A percentile compares a stretch with the other conserved stretches of the same genome.
phyloP scores from a whole-genome alignment of 2,113 vertebrate species.

The Lepus timidus region DNA sequence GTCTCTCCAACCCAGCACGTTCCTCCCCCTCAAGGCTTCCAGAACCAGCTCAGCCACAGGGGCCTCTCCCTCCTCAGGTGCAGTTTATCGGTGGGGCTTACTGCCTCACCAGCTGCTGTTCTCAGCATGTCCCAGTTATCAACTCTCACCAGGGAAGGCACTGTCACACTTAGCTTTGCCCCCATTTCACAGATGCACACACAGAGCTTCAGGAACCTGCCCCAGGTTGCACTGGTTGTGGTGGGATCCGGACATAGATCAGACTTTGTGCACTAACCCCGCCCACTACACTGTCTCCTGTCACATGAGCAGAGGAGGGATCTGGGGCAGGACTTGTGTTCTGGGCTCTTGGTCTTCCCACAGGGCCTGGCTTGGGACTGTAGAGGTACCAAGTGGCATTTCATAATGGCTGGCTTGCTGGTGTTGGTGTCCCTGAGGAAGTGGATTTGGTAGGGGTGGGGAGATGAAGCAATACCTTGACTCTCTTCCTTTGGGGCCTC shows the following conservation, averaged over 20 bases:
- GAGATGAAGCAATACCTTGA: not conserved
- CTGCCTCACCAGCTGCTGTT: not conserved
- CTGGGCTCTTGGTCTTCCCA: not conserved
- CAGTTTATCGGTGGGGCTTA: not conserved
- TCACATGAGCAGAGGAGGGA: not conserved
- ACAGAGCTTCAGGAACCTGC: not conserved
- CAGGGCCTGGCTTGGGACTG: not conserved
- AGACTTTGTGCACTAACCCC: not conserved
- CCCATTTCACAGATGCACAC: not conserved
- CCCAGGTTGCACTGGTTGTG: not conserved
- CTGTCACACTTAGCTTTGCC: not conserved
- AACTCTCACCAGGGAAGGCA: not conserved
- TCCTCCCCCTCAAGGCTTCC: not conserved
- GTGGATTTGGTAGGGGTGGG: not conserved
- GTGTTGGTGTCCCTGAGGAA: not conserved
- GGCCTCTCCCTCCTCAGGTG: not conserved
- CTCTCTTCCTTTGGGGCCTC: not conserved
- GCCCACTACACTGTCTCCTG: not conserved
- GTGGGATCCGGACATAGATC: not conserved
- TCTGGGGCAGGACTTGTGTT: not conserved
- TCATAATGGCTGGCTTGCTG: not conserved
- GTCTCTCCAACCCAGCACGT: not conserved
- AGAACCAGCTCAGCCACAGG: not conserved
- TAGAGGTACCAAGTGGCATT: not conserved
- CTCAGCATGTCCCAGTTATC: rapidly evolving